phyloP scores from a whole-genome alignment of 2,888 invertebrate genomes.

The Nephrotoma appendiculata region DNA sequence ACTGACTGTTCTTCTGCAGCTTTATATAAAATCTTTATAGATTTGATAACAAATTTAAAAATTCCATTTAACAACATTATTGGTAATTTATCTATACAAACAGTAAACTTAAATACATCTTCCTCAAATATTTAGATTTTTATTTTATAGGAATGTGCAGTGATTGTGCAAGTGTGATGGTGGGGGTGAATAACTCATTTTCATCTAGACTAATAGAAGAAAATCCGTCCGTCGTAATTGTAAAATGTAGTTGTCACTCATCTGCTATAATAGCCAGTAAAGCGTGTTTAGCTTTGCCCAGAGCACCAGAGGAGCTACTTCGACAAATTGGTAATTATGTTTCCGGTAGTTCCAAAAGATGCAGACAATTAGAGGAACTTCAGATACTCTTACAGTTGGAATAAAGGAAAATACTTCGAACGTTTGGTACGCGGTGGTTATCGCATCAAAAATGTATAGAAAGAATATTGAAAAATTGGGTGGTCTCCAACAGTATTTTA shows the following conservation, averaged over 20 bases:
- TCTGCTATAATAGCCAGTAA: background rate
- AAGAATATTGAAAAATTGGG: constrained; percentile 13
- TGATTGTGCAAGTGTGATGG: no score
- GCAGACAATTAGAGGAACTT: constrained; percentile 8
- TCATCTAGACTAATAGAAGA: no score
- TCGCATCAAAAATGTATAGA: constrained; percentile 12
- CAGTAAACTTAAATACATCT: no score
- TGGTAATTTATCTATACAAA: background rate
- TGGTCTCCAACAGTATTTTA: constrained; percentile 9
- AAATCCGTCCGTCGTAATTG: no score
- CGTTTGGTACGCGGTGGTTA: constrained; percentile 12
- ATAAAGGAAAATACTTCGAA: constrained; percentile 10
- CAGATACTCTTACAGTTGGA: constrained; percentile 9
- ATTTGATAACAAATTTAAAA: background rate
- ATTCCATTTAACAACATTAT: background rate
- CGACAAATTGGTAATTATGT: background rate
- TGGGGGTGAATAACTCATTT: no score
- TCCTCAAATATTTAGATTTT: no score
- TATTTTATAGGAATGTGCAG: no score
- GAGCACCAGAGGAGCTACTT: background rate
- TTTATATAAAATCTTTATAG: background rate
- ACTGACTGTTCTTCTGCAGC: background rate
- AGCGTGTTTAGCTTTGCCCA: background rate
- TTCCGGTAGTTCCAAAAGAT: background rate
- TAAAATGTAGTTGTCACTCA: no score